Evolutionary conservation across 2,888 invertebrate genomes (phyloP).

Genomic region (Meandrusa payeni): DNA sequence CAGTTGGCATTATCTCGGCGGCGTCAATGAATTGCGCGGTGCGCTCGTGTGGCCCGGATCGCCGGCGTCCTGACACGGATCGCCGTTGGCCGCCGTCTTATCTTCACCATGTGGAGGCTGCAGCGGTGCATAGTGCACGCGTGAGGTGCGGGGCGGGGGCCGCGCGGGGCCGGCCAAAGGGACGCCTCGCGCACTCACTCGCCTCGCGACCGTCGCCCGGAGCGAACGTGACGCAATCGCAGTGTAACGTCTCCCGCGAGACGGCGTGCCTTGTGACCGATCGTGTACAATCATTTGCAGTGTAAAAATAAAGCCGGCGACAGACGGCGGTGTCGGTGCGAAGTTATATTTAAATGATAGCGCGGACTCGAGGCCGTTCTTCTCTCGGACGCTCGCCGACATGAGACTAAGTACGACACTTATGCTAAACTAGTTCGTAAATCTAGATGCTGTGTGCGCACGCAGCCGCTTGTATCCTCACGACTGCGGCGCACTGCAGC

Average conservation of each 20-base stretch:
- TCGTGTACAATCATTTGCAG: constrained; percentile 56
- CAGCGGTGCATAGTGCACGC: constrained; percentile 67
- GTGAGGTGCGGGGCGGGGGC: constrained; percentile 36
- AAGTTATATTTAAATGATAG: constrained; percentile 80
- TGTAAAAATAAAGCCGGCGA: constrained; percentile 78
- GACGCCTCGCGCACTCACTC: constrained; percentile 51
- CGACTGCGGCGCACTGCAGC: constrained; percentile 32
- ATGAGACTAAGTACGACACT: constrained; percentile 76
- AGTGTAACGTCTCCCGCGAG: constrained; percentile 41
- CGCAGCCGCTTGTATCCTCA: constrained; percentile 35
- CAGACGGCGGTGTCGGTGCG: constrained; percentile 62
- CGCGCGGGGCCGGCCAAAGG: constrained; percentile 38
- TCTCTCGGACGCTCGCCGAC: constrained; percentile 61
- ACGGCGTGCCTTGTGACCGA: constrained; percentile 58
- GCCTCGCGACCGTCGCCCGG: constrained; percentile 51
- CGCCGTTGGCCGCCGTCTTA: constrained; percentile 45
- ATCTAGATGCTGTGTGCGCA: constrained; percentile 32
- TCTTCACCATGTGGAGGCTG: constrained; percentile 70
- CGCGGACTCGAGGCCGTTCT: constrained; percentile 61
- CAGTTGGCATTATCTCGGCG: constrained; percentile 51
- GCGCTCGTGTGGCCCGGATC: constrained; percentile 44
- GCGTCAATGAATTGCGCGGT: constrained; percentile 67
- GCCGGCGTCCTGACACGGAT: constrained; percentile 36
- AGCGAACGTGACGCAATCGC: constrained; percentile 43
- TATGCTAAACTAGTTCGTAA: constrained; percentile 50